phyloP scores from a whole-genome alignment of 2,797 vertebrate genomes.

The Lagorchestes hirsutus region DNA sequence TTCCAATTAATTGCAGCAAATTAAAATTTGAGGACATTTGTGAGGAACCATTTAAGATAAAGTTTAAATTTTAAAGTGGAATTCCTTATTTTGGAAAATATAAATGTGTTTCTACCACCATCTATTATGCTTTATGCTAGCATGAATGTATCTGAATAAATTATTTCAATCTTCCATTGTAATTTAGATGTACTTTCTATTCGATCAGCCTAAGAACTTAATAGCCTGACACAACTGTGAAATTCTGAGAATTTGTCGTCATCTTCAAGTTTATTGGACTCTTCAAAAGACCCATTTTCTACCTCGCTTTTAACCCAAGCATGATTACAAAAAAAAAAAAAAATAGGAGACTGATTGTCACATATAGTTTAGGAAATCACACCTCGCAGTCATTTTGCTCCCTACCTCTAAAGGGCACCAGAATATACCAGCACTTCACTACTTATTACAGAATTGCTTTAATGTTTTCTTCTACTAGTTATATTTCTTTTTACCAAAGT shows the following conservation, averaged over 20 bases:
- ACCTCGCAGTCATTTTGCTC: neutral
- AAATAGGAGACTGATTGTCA: neutral
- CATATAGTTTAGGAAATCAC: neutral
- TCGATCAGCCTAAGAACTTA: neutral
- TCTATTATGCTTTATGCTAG: constrained; percentile 29
- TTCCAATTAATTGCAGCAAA: constrained; percentile 37
- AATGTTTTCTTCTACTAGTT: neutral
- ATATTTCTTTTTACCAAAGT: neutral
- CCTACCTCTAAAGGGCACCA: neutral
- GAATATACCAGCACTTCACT: neutral
- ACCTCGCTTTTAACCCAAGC: neutral
- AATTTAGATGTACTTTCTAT: constrained; percentile 25
- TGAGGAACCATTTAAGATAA: constrained; percentile 40
- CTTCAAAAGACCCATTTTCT: neutral
- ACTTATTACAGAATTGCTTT: neutral
- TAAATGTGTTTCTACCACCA: constrained; percentile 39
- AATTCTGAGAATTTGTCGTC: neutral
- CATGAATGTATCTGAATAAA: neutral
- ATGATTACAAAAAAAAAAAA: neutral
- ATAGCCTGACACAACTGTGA: neutral
- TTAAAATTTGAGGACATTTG: constrained; percentile 51
- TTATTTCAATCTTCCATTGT: constrained; percentile 24
- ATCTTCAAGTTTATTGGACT: neutral
- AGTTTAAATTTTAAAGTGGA: constrained; percentile 49
- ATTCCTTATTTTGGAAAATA: constrained; percentile 24